Evolutionary conservation across 1,140 invertebrate genomes (phyloP), one percentile per base, ranked within the genome.

Genomic region (Dreissena rostriformis): DNA sequence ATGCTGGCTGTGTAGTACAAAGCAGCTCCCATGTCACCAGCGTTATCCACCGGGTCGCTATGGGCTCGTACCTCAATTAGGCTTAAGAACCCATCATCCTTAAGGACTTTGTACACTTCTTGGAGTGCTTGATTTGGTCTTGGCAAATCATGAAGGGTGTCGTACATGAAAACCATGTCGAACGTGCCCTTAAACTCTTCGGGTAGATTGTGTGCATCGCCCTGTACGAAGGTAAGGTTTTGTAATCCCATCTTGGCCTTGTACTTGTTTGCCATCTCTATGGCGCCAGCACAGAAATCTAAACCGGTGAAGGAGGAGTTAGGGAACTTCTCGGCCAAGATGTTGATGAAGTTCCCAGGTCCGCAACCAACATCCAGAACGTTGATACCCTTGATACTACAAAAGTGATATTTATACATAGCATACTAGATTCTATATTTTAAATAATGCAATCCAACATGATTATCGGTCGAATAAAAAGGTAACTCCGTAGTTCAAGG

Each of bases 21-120:
- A 24, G 81, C 67, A 93, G 82, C 94, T 90, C 86, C 80, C 14
- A 85, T 79, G 19, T 86, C 78, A 86, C 72, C 86, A 12, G 72
- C 61, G 80, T 88, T 87, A 22, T 88, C 84, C 8, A 53, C 65
- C 39, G 85, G 74, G 28, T 74, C 67, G n/a, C 74, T 81, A 52
- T 86, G 85, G 52, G 86, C 49, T 29, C 75, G 78, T 11, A 84
- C 28, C 19, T 90, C 89, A 11, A 86, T 15, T n/a, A 90, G 61
- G 52, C 57, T 74, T 22, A 88, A 83, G 17, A 55, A 24, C 7
- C 89, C 88, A 61, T 87, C 83, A 0, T 77, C n/a, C 52, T 84
- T 86, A 29, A 89, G 49, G 22, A 77, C 73, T 26, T 71, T 82
- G 39, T 77, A 65, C 19, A 89, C 76, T n/a, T 82, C 77, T 5